Conservation (phyloP, 2,888 invertebrate genomes). For the Caenorhabditis sp. region DNA sequence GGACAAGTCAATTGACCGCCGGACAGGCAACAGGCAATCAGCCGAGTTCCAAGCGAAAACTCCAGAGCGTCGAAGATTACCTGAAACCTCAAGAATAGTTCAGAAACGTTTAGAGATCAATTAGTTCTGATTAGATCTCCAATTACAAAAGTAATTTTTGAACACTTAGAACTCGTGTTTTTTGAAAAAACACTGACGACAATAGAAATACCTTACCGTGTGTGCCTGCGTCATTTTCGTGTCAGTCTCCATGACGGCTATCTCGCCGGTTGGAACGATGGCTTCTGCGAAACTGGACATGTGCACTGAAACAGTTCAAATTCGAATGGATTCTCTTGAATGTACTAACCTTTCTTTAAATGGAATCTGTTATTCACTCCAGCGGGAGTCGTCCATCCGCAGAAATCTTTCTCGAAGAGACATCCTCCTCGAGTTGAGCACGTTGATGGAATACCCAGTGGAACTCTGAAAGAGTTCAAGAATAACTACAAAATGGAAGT, state of each 20-base stretch:
- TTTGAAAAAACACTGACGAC: too few species aligned
- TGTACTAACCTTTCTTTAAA: conserved; percentile 49
- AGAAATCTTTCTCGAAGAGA: conserved; percentile 64
- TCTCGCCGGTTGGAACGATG: conserved; percentile 64
- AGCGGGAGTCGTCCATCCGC: conserved; percentile 61
- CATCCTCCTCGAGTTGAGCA: conserved; percentile 66
- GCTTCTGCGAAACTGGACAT: conserved; percentile 68
- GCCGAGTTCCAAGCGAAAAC: conserved; percentile 57
- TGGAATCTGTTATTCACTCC: conserved; percentile 58
- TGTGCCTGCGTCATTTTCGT: conserved; percentile 66
- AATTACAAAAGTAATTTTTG: too few species aligned
- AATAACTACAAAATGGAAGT: neutral
- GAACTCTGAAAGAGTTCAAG: conserved; percentile 20
- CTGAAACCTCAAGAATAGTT: conserved; percentile 23
- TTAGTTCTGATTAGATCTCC: too few species aligned
- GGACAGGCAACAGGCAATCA: conserved; percentile 65
- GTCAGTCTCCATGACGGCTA: conserved; percentile 66
- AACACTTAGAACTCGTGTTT: too few species aligned
- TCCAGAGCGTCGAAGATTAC: conserved; percentile 64
- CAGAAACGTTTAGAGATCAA: neutral
- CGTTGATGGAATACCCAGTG: conserved; percentile 55
- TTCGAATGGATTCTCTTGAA: neutral
- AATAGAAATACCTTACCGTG: conserved; percentile 53
- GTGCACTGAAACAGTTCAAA: conserved; percentile 60
- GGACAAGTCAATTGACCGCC: conserved; percentile 55